Evolutionary conservation across 2,888 invertebrate genomes (phyloP).

Genomic region (Watsonalla binaria): DNA sequence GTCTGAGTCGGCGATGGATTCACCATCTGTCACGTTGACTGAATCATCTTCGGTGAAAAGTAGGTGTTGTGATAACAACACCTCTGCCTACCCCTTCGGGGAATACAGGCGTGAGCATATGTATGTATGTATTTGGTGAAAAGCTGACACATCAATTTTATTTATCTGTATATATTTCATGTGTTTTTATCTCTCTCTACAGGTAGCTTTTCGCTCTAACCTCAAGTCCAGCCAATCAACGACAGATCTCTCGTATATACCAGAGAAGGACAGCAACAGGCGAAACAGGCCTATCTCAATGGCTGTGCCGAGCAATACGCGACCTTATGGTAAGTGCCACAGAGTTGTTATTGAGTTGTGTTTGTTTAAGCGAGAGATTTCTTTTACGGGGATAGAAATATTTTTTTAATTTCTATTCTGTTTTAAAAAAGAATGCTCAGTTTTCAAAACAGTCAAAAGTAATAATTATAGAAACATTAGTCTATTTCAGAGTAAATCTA

Average conservation of each 20-base stretch:
- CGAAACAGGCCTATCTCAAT: constrained; percentile 64
- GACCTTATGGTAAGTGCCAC: constrained; percentile 52
- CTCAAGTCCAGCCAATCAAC: constrained; percentile 92
- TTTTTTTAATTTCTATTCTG: too few species aligned
- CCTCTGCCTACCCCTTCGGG: too few species aligned
- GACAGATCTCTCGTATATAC: constrained; percentile 87
- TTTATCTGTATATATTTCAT: neutral
- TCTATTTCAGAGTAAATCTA: too few species aligned
- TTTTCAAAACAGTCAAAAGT: neutral
- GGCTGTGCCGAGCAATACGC: constrained; percentile 58
- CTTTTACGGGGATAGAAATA: neutral
- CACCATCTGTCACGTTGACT: too few species aligned
- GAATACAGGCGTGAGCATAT: too few species aligned
- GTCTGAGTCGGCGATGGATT: too few species aligned
- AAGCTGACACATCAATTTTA: constrained; percentile 3
- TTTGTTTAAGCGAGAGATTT: neutral
- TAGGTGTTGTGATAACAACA: too few species aligned
- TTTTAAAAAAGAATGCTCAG: neutral
- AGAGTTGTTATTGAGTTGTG: constrained; percentile 3
- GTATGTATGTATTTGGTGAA: too few species aligned
- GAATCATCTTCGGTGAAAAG: too few species aligned
- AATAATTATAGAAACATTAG: neutral
- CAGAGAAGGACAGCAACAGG: constrained; percentile 67
- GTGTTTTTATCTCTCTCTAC: neutral
- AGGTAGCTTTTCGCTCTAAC: constrained; percentile 80